Conservation (phyloP, 2,113 vertebrate species). For the Malurus melanocephalus region DNA sequence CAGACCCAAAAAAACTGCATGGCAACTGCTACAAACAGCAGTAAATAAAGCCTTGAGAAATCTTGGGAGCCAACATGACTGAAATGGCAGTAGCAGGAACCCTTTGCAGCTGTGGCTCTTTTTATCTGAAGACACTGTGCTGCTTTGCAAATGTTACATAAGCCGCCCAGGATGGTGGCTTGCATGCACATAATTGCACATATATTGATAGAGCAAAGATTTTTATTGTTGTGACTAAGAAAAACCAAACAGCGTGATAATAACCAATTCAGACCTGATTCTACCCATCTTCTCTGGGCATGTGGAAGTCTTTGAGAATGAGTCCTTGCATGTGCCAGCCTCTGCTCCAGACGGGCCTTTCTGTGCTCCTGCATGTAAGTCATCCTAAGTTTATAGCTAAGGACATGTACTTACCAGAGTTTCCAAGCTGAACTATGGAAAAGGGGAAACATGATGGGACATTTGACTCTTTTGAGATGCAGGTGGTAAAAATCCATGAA, state of each 20-base stretch:
- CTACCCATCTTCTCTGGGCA: background rate
- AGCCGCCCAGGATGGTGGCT: background rate
- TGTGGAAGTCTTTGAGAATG: background rate
- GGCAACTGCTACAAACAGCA: conserved; percentile 22
- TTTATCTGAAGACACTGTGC: background rate
- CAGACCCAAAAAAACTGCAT: background rate
- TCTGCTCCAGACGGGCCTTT: background rate
- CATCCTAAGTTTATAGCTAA: background rate
- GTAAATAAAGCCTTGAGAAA: background rate
- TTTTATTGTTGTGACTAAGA: background rate
- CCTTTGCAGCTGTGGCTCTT: background rate
- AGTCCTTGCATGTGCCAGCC: background rate
- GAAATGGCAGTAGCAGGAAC: background rate
- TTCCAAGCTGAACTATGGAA: background rate
- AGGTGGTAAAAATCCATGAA: background rate
- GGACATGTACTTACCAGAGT: background rate
- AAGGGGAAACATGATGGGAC: background rate
- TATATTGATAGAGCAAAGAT: background rate
- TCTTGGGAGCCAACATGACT: background rate
- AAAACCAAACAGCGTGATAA: background rate
- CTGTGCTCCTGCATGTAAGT: background rate
- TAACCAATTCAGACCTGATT: background rate
- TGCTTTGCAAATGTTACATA: background rate
- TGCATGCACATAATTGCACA: background rate
- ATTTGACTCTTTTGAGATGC: background rate